These are phyloP conservation scores for Oryzias dopingdopingensis DNA, from an alignment of 2,797 vertebrate species.

Conservation along the genomic window DNA sequence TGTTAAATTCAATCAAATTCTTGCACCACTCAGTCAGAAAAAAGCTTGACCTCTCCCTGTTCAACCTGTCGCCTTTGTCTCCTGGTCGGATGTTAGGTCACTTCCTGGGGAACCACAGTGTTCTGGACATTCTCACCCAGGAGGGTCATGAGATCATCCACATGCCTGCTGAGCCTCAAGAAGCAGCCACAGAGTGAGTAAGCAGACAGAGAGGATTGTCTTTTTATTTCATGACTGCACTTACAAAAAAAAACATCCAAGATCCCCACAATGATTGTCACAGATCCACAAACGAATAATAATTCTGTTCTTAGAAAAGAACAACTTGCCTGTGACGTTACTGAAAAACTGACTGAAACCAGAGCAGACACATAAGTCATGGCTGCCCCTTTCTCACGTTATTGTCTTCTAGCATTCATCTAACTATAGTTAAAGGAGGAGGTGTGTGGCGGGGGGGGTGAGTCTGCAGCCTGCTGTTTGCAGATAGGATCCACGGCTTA, in stretches of 20 bases:
- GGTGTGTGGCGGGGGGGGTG: slow-evolving; percentile 18
- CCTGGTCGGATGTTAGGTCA: slow-evolving; percentile 81
- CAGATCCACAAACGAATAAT: too few relatives aligned
- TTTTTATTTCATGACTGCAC: too few relatives aligned
- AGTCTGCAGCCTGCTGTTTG: slow-evolving; percentile 35
- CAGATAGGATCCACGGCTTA: slow-evolving; percentile 41
- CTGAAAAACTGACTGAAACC: slow-evolving; percentile 7
- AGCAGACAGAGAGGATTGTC: background rate
- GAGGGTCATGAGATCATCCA: slow-evolving; percentile 93
- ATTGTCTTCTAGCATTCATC: slow-evolving; percentile 15
- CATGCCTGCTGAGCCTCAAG: slow-evolving; percentile 79
- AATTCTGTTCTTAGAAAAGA: background rate
- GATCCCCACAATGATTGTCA: too few relatives aligned
- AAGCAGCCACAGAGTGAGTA: slow-evolving; percentile 85
- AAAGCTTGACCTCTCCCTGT: background rate
- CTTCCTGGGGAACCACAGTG: slow-evolving; percentile 96
- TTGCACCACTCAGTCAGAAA: too few relatives aligned
- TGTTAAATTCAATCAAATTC: too few relatives aligned
- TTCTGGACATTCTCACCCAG: slow-evolving; percentile 92
- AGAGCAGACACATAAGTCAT: slow-evolving; percentile 24
- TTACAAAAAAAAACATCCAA: too few relatives aligned
- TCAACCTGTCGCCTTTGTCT: background rate
- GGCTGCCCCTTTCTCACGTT: background rate
- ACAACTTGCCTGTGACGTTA: slow-evolving; percentile 14
- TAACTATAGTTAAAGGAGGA: slow-evolving; percentile 20